These are phyloP conservation scores for Margarornis squamiger DNA, from an alignment of 2,797 vertebrate genomes.

Conservation along the genomic window DNA sequence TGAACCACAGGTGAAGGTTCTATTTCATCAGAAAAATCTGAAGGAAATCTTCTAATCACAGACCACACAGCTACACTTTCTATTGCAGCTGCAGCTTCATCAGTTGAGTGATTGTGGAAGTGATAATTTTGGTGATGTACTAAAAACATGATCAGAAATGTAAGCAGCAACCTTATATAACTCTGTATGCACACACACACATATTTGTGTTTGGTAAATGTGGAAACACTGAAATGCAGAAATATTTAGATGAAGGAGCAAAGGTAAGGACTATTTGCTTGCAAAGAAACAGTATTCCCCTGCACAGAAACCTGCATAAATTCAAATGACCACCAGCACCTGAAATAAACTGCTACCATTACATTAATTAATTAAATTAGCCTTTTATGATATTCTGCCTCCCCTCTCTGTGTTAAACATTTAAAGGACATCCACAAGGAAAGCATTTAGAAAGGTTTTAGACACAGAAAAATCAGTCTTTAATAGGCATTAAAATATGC, in stretches of 20 bases:
- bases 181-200: rapidly evolving
- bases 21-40: neutral
- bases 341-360: neutral
- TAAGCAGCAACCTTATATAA: neutral
- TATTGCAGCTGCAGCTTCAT: neutral
- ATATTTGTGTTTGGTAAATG: neutral
- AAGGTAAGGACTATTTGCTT: neutral
- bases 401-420: neutral
- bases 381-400: neutral
- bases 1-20: neutral
- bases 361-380: neutral
- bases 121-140: neutral
- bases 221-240: neutral
- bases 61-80: rapidly evolving
- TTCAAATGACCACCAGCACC: neutral
- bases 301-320: neutral
- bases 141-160: neutral
- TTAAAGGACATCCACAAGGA: neutral
- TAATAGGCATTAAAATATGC: neutral
- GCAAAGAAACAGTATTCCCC: neutral
- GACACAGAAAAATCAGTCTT: neutral
- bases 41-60: neutral
- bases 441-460: neutral
- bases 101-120: neutral
- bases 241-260: neutral